phyloP scores from a whole-genome alignment of 2,888 invertebrate genomes.

The Leptinotarsa rubiginosa region DNA sequence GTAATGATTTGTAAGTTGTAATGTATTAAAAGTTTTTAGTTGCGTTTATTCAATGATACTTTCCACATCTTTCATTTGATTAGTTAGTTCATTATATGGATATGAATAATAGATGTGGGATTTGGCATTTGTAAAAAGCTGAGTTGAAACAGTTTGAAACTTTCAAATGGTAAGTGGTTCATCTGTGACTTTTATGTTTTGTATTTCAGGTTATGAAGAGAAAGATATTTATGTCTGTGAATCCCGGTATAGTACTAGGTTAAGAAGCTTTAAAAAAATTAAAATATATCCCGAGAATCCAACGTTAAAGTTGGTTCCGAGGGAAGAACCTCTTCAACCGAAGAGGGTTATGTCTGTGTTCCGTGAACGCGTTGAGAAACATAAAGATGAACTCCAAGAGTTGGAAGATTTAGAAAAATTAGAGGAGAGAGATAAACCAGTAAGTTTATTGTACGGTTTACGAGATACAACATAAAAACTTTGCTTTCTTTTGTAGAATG shows the following conservation, averaged over 20 bases:
- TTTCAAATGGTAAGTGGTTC: neutral
- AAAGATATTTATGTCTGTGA: constrained; percentile 98
- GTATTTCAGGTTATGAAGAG: constrained; percentile 77
- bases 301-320: constrained; percentile 73
- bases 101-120: too few relatives aligned
- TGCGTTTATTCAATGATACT: too few relatives aligned
- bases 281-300: constrained; percentile 81
- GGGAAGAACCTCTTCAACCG: constrained; percentile 83
- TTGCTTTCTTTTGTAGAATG: constrained; percentile 73
- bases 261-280: constrained; percentile 93
- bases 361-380: constrained; percentile 89
- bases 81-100: too few relatives aligned
- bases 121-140: too few relatives aligned
- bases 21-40: too few relatives aligned
- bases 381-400: constrained; percentile 89
- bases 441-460: constrained; percentile 64
- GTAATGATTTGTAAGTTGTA: too few relatives aligned
- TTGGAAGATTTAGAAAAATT: constrained; percentile 85
- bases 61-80: too few relatives aligned
- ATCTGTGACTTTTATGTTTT: constrained; percentile 7
- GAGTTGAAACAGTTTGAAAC: too few relatives aligned
- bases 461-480: too few relatives aligned
- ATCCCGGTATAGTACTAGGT: constrained; percentile 89
- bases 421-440: constrained; percentile 87
- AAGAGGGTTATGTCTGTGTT: constrained; percentile 93